A percentile compares a stretch with the other conserved stretches of the same genome.
Conservation (phyloP, 2,888 invertebrate genomes). For the Phragmatobia fuliginosa region DNA sequence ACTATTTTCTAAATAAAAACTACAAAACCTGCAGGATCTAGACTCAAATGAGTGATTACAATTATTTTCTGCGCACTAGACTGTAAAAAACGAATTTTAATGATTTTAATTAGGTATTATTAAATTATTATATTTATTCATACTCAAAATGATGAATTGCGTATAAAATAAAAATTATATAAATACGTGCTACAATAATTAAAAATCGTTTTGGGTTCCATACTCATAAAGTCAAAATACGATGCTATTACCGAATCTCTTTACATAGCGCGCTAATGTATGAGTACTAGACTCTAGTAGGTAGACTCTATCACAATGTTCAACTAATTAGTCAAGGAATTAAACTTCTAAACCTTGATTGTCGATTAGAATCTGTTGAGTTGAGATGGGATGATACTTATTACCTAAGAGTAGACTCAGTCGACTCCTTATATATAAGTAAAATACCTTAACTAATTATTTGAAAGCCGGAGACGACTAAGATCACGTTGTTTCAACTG, state of each 20-base stretch:
- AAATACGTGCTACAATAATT: neutral
- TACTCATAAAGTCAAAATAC: neutral
- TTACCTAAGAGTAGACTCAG: too few relatives aligned
- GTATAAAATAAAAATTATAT: neutral
- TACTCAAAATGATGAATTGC: neutral
- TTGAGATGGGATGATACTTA: neutral
- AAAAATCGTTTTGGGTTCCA: neutral
- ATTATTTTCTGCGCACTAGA: neutral
- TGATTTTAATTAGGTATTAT: neutral
- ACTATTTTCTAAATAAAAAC: neutral
- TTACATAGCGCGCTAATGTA: too few relatives aligned
- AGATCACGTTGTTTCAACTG: too few relatives aligned
- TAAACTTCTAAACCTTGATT: slow-evolving; percentile 33
- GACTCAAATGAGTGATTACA: neutral
- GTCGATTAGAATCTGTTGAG: neutral
- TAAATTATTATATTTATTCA: neutral
- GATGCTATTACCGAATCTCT: neutral
- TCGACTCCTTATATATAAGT: too few relatives aligned
- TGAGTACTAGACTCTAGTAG: neutral
- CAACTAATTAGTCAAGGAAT: slow-evolving; percentile 41
- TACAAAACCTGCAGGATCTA: neutral
- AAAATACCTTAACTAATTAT: too few relatives aligned
- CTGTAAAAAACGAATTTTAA: neutral
- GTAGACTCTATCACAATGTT: slow-evolving; percentile 1
- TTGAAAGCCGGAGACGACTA: neutral